Percentiles rank a stretch among this genome's conserved stretches.
Evolutionary conservation across 2,888 invertebrate species (phyloP).

Genomic region (Drosophila rubida): DNA sequence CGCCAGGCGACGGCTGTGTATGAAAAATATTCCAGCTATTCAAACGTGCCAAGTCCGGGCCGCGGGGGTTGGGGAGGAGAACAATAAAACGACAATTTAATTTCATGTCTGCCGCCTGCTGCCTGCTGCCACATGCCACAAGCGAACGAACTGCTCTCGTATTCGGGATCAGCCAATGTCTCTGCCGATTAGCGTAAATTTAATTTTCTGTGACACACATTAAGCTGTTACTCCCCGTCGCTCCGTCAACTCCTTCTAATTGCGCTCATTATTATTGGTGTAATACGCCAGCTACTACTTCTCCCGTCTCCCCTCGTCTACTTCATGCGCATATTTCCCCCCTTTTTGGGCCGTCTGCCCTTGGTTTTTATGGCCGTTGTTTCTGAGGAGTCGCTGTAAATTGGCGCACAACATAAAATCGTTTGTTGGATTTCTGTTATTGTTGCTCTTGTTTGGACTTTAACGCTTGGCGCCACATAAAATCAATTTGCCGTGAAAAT

Average conservation of each 20-base stretch:
- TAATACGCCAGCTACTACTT: conserved; percentile 49
- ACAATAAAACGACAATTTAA: conserved; percentile 79
- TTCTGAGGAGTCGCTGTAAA: conserved; percentile 47
- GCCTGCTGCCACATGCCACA: conserved; percentile 60
- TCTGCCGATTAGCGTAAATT: conserved; percentile 71
- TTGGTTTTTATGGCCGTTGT: conserved; percentile 67
- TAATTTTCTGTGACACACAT: conserved; percentile 77
- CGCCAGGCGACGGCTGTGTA: conserved; percentile 59
- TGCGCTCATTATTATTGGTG: conserved; percentile 77
- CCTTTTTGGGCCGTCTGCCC: conserved; percentile 50
- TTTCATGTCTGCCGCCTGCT: conserved; percentile 66
- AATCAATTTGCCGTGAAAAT: conserved; percentile 67
- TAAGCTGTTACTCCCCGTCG: conserved; percentile 58
- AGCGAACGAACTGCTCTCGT: neutral
- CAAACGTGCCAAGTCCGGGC: conserved; percentile 51
- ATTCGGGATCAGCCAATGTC: conserved; percentile 10
- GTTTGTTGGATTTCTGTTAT: conserved; percentile 41
- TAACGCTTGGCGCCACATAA: conserved; percentile 67
- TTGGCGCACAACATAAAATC: conserved; percentile 61
- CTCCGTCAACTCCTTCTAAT: conserved; percentile 41
- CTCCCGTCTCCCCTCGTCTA: neutral
- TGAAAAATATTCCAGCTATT: conserved; percentile 71
- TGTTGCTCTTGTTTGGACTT: conserved; percentile 46
- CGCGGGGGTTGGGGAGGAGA: conserved; percentile 23
- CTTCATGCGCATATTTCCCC: neutral